Evolutionary conservation across 2,888 invertebrate species (phyloP), one percentile per base, ranked within the genome.

Genomic region (Epinotia demarniana): DNA sequence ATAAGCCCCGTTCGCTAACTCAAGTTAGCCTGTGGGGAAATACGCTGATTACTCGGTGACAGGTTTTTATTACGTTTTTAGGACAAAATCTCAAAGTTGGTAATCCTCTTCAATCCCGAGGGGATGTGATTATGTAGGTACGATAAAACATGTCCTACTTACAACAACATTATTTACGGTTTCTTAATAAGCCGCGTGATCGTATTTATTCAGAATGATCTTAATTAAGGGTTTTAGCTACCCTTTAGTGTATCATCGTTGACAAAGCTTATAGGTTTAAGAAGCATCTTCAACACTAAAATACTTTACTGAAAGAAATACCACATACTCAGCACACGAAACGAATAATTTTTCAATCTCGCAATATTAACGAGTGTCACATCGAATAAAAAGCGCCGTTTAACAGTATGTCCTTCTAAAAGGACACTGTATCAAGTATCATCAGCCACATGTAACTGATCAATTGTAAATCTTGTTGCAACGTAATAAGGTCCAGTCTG

Each of bases 21-120:
- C 13, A 61, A 61, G 60, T 61, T 60, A 12, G 27, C 60, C 70
- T 18, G 27, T 49, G 27, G 70, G 70, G 70, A 70, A 61, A 61
- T 70, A 60, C 70, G 11, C 27, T 70, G 70, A 70, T 70, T 60
- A 70, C 60, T 49, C 70, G 13, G 58, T 70, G 70, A 70, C 70
- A 70, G 70, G 49, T 61, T 70, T 70, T 70, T 70, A 70, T 70
- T 70, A 70, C 70, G 70, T 70, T 70, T 68, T 70, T 58, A 70
- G 70, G 60, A 33, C 70, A 70, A 70, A 61, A 70, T 70, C 49
- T 46, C 49, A 33, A 70, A 70, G 70, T 70, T 70, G 61, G 69
- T 60, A 60, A 61, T 60, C 23, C 49, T 70, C 69, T 70, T 18
- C 13, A 11, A 27, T 12, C 70, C 60, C 49, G 46, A 12, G 69